These are phyloP conservation scores for Cryptophagus acutangulus DNA, from an alignment of 2,888 invertebrate genomes.

Conservation along the genomic window DNA sequence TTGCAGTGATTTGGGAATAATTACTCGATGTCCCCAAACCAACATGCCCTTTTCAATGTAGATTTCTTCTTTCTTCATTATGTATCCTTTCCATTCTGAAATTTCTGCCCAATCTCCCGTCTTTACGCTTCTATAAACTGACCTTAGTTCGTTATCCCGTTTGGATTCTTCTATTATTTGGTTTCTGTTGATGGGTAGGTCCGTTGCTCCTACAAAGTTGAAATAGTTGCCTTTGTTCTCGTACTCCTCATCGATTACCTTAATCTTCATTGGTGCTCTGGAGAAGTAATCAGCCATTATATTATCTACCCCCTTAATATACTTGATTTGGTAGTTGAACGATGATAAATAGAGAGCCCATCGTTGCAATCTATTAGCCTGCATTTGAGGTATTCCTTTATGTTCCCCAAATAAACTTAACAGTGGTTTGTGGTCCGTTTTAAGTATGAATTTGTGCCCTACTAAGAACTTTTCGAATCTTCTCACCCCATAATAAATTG, in stretches of 20 bases:
- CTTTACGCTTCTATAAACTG: conserved; percentile 1
- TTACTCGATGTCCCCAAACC: conserved; percentile 10
- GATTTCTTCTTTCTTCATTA: conserved; percentile 11
- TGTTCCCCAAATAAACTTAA: conserved; percentile 13
- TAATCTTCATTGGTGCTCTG: conserved; percentile 8
- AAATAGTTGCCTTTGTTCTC: conserved; percentile 1
- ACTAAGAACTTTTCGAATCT: conserved; percentile 8
- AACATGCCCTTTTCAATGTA: conserved; percentile 9
- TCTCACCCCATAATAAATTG: conserved; percentile 28
- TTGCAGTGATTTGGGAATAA: conserved; percentile 13
- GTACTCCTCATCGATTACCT: neutral
- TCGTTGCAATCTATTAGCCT: conserved; percentile 10
- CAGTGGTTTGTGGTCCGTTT: conserved; percentile 13
- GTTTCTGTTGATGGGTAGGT: conserved; percentile 11
- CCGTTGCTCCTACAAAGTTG: neutral
- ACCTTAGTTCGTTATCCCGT: conserved; percentile 5
- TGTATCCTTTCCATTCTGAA: conserved; percentile 6
- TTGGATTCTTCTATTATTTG: conserved; percentile 10
- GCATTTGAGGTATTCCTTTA: conserved; percentile 10
- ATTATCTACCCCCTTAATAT: conserved; percentile 10
- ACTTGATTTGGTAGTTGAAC: conserved; percentile 12
- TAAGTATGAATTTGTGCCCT: conserved; percentile 17
- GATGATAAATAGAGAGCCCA: conserved; percentile 6
- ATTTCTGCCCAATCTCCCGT: conserved; percentile 2
- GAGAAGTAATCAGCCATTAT: conserved; percentile 7